Evolutionary conservation across 2,888 invertebrate species (phyloP).

Genomic region (Standfussiana lucernea): DNA sequence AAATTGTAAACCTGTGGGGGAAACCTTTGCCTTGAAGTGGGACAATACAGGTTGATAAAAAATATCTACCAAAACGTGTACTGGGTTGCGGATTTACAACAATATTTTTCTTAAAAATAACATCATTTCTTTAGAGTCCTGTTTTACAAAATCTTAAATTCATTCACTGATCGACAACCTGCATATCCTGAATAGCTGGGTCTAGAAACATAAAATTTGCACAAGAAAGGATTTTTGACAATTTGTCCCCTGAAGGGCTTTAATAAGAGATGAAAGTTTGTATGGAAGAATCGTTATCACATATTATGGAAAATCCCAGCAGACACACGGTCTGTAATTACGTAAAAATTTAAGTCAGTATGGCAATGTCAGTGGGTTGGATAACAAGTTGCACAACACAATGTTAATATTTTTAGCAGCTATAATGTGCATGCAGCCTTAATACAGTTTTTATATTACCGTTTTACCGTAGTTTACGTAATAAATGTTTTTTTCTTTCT

Average conservation of each 20-base stretch:
- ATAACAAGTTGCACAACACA: slow-evolving; percentile 27
- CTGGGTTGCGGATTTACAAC: neutral
- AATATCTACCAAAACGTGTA: too few species aligned
- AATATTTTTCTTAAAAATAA: neutral
- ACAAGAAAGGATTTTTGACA: neutral
- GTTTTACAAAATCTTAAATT: too few species aligned
- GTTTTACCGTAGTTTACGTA: neutral
- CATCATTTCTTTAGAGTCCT: neutral
- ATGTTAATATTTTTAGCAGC: slow-evolving; percentile 5
- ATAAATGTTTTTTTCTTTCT: neutral
- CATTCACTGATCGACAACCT: neutral
- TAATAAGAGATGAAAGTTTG: neutral
- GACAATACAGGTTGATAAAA: neutral
- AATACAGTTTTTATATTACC: slow-evolving; percentile 22
- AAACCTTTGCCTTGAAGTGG: neutral
- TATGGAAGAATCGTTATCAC: neutral
- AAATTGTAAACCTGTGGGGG: neutral
- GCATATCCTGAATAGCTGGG: neutral
- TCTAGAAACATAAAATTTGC: neutral
- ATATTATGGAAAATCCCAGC: neutral
- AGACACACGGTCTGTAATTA: neutral
- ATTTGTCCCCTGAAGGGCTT: neutral
- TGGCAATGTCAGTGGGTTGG: slow-evolving; percentile 47
- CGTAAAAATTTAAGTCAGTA: slow-evolving; percentile 14
- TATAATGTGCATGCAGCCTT: slow-evolving; percentile 13